Evolutionary conservation across 1,140 invertebrate genomes (phyloP).

Genomic region (Diachasma alloeum): DNA sequence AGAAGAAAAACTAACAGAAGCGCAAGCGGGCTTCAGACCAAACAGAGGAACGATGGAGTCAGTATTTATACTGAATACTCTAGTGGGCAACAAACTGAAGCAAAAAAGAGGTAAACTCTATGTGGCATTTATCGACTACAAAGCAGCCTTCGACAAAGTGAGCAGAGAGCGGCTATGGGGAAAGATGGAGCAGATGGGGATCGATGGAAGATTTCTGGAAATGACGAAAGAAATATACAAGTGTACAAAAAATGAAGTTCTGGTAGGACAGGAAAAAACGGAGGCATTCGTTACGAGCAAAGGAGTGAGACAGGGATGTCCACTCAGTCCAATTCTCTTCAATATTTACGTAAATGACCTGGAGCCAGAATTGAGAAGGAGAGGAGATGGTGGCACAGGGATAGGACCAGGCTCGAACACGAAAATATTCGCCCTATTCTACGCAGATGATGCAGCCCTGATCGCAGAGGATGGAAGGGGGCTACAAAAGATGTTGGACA

Average conservation of each 20-base stretch:
- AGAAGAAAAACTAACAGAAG: not conserved
- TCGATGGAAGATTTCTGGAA: not conserved
- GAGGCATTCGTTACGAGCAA: constrained; percentile 4
- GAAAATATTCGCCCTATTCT: too few relatives aligned
- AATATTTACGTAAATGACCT: constrained; percentile 26
- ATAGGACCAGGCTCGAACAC: too few relatives aligned
- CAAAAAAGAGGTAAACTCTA: too few relatives aligned
- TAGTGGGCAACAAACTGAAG: too few relatives aligned
- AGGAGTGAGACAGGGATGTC: constrained; percentile 27
- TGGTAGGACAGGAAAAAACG: not conserved
- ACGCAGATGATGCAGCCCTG: too few relatives aligned
- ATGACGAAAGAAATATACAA: constrained; percentile 4
- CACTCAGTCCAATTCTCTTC: constrained; percentile 23
- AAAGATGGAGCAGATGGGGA: constrained; percentile 1
- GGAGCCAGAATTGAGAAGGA: constrained; percentile 5
- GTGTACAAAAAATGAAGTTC: not conserved
- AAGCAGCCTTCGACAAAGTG: too few relatives aligned
- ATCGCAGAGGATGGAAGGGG: too few relatives aligned
- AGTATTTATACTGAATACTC: constrained; percentile 24
- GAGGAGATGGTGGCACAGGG: too few relatives aligned
- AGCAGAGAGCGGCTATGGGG: not conserved
- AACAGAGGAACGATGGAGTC: constrained; percentile 24
- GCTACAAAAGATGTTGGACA: too few relatives aligned
- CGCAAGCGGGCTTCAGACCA: constrained; percentile 29
- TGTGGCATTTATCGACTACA: too few relatives aligned